Base-by-base conservation (phyloP, 2,113 vertebrate genomes). In the Setophaga kirtlandii region DNA sequence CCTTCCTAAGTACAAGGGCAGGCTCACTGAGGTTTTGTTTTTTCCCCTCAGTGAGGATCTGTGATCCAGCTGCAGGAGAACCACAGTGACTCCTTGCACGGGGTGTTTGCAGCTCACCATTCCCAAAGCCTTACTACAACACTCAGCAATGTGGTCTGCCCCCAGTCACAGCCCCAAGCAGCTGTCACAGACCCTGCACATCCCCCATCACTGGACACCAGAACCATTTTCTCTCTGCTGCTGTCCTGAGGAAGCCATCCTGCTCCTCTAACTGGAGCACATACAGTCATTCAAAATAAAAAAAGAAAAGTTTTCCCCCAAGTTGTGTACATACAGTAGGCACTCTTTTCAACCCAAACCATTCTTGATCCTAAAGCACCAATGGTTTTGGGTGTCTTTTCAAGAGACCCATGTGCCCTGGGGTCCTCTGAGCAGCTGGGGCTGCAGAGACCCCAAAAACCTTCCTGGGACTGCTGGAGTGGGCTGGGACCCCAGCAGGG, bases 401-500 rank as follows among this genome's bases (percentile, higher is more conserved):
- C 64, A 22, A 70, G 17, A 56, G 39, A 58, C 11, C 55, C 28
- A 76, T 50, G 33, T 39, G 69, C 39, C 56, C 47, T 18, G 39
- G 39, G 25, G 50, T 55, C 44, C 59, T 47, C 9, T 19, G 47
- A 31, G 9, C 56, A 49, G 55, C 55, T 16, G 37, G 50, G 77
- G 65, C 70, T 46, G 49, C 67, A 44, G 28, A 65, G 70, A 75
- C 13, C 49, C 53, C 16, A 25, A 31, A 37, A 10, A 9, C 12
- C 62, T 21, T 33, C 31, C 37, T 1, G 2, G 2, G 31, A 9
- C 68, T 28, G 55, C 73, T 6, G 47, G 5, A 25, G 33, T 0
- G 4, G 6, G 5, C n/a, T 24, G 53, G 4, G 24, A 22, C 37
- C 3, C 73, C 30, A 68, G 3, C 28, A 2, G 0, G 0, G n/a